These are phyloP conservation scores for Macrotrachela quadricornifera DNA, from an alignment of 1,140 invertebrate species.

Conservation along the genomic window DNA sequence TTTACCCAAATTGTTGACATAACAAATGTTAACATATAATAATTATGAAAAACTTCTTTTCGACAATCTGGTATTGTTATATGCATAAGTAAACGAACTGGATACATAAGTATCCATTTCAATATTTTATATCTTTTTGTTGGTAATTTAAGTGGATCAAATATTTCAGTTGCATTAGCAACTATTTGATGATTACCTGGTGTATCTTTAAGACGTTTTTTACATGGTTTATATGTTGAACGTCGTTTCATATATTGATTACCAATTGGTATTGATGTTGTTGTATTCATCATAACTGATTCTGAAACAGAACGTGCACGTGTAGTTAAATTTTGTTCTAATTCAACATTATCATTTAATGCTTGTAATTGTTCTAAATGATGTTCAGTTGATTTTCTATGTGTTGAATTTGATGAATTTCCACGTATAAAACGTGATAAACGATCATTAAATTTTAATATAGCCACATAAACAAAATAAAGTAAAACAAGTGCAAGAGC, in stretches of 20 bases:
- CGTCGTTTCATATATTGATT: no score
- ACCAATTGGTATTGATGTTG: constrained; percentile 1
- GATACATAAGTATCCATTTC: not conserved
- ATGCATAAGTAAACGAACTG: not conserved
- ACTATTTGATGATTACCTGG: no score
- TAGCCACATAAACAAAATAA: constrained; percentile 23
- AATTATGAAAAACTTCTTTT: constrained; percentile 34
- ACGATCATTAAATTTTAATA: constrained; percentile 25
- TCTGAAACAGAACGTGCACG: not conserved
- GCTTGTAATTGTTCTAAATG: not conserved
- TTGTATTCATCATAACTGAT: not conserved
- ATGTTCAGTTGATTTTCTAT: not conserved
- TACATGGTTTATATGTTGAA: no score
- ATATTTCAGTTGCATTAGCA: no score
- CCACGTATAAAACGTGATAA: constrained; percentile 12
- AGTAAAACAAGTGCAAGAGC: constrained; percentile 18
- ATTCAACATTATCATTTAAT: not conserved
- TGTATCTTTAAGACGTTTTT: no score
- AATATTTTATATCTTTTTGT: not conserved
- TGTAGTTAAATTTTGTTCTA: not conserved
- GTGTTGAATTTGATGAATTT: constrained; percentile 9
- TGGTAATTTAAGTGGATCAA: not conserved
- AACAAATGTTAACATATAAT: constrained; percentile 56
- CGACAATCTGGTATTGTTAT: constrained; percentile 9
- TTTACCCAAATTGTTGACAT: constrained; percentile 57